Evolutionary conservation across 2,797 vertebrate genomes (phyloP).

Genomic region (Pangasius larnaudii): DNA sequence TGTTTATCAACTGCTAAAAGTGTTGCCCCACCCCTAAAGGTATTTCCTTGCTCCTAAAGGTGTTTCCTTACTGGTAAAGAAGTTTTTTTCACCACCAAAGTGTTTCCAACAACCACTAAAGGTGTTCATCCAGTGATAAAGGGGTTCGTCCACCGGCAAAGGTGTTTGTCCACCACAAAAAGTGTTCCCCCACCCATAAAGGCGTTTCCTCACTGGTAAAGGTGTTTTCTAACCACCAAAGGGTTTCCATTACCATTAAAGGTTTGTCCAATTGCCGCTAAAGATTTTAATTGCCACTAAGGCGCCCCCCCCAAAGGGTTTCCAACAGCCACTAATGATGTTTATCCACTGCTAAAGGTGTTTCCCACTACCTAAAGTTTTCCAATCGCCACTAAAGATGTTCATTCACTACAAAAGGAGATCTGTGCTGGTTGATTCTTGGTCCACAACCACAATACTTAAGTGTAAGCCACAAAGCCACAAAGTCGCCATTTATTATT

Average conservation of each 20-base stretch:
- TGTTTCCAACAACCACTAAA: background rate
- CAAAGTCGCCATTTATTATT: background rate
- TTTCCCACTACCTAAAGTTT: background rate
- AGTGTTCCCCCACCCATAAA: background rate
- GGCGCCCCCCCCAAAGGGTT: background rate
- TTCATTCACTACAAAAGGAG: background rate
- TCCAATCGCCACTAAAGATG: background rate
- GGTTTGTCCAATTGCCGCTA: background rate
- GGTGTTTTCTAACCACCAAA: background rate
- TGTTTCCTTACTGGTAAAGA: background rate
- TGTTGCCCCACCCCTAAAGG: background rate
- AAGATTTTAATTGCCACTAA: background rate
- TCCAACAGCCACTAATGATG: background rate
- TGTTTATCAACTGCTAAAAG: no score
- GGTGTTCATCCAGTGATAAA: background rate
- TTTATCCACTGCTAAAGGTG: background rate
- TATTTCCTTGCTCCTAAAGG: background rate
- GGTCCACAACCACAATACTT: background rate
- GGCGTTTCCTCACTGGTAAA: background rate
- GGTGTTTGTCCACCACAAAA: background rate
- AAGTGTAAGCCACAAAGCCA: background rate
- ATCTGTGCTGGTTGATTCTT: background rate
- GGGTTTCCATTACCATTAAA: background rate
- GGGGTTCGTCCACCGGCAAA: background rate
- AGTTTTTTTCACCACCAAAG: background rate